Evolutionary conservation across 2,797 vertebrate genomes (phyloP).

Genomic region (Acrossocheilus fasciatus): DNA sequence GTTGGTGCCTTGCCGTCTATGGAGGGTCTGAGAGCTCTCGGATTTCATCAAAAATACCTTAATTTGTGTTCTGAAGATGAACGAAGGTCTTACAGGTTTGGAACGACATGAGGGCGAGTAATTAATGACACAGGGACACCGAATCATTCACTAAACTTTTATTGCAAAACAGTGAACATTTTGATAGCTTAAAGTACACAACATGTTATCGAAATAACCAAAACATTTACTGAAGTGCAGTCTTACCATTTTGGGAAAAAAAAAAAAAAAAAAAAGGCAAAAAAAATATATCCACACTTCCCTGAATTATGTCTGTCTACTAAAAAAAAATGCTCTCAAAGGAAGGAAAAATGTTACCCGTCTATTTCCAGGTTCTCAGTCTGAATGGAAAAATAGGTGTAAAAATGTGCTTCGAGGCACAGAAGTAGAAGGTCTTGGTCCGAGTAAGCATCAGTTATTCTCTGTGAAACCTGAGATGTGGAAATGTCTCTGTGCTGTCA

Average conservation of each 20-base stretch:
- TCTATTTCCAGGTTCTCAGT: not conserved
- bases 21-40: too few relatives aligned
- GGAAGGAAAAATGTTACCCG: not conserved
- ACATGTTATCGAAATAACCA: not conserved
- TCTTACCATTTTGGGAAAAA: not conserved
- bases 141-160: slow-evolving; percentile 18
- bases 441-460: slow-evolving; percentile 34
- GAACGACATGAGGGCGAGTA: too few relatives aligned
- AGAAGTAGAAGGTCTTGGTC: slow-evolving; percentile 42
- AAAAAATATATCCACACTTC: slow-evolving; percentile 12
- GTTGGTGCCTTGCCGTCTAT: too few relatives aligned
- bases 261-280: not conserved
- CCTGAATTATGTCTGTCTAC: slow-evolving; percentile 22
- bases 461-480: slow-evolving; percentile 53
- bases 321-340: not conserved
- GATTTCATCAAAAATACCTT: too few relatives aligned
- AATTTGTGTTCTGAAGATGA: too few relatives aligned
- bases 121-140: not conserved
- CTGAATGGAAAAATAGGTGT: slow-evolving; percentile 15
- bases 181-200: slow-evolving; percentile 27
- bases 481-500: slow-evolving; percentile 4
- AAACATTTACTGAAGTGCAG: not conserved
- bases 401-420: slow-evolving; percentile 1
- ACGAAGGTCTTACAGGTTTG: too few relatives aligned
- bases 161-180: slow-evolving; percentile 18